Evolutionary conservation across 53 echinoderm and acorn worm species (phyloP).

Genomic region (Actinopyga echinites): DNA sequence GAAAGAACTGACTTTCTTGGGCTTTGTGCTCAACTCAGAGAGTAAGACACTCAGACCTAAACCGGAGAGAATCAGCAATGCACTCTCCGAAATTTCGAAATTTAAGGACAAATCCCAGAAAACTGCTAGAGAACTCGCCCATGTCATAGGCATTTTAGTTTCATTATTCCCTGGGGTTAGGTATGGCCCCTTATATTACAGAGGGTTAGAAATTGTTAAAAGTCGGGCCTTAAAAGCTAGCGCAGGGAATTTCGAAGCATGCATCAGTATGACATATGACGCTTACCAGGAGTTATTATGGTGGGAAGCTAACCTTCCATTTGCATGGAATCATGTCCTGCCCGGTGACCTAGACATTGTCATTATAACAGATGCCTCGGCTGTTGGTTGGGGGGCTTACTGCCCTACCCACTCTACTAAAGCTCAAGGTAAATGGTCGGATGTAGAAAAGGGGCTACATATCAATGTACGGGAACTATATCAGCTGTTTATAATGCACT

Average conservation of each 20-base stretch:
- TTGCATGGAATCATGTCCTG: neutral
- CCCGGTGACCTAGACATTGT: neutral
- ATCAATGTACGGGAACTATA: neutral
- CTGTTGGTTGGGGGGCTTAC: constrained; percentile 31
- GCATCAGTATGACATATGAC: neutral
- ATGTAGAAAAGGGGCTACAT: neutral
- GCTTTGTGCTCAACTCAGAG: neutral
- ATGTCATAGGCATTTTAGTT: too few species aligned
- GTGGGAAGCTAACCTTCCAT: constrained; percentile 22
- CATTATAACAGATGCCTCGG: constrained; percentile 15
- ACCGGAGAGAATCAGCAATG: neutral
- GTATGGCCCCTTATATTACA: constrained; percentile 13
- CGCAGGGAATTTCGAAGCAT: neutral
- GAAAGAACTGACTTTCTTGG: too few species aligned
- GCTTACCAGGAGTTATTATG: too few species aligned
- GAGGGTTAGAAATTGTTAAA: constrained; percentile 10
- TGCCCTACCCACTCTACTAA: constrained; percentile 21
- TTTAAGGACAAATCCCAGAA: neutral
- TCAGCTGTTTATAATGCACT: constrained; percentile 34
- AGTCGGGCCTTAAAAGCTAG: neutral
- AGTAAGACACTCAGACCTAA: neutral
- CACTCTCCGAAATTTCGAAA: neutral
- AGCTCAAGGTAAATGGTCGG: constrained; percentile 18
- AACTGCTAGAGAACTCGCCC: constrained; percentile 6
- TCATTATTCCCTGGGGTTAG: constrained; percentile 17